Conservation (phyloP, 2,113 vertebrate species). For the Oplegnathus fasciatus region DNA sequence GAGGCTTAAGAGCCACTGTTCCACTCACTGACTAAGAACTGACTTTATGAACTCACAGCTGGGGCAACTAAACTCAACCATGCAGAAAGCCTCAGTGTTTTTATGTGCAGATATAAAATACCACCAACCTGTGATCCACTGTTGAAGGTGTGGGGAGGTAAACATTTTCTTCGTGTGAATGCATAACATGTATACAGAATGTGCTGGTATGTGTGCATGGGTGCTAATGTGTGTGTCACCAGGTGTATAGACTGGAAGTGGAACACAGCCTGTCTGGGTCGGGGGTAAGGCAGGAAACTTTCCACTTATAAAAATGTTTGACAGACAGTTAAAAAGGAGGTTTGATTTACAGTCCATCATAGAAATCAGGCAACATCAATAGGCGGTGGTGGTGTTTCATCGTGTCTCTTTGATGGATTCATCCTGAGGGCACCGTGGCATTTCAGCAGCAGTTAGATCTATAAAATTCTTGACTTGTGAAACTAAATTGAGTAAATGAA, state of each 20-base stretch:
- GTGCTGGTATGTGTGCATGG: not conserved
- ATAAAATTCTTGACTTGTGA: constrained; percentile 7
- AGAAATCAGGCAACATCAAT: constrained; percentile 40
- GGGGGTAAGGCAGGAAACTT: constrained; percentile 21
- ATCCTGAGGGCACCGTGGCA: constrained; percentile 36
- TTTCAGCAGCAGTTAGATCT: constrained; percentile 44
- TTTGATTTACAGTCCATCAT: constrained; percentile 62
- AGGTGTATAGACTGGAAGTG: constrained; percentile 24
- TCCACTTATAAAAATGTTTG: constrained; percentile 45
- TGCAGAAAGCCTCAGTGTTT: not conserved
- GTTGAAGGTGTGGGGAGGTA: not conserved
- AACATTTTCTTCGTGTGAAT: not conserved
- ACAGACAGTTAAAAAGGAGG: constrained; percentile 53
- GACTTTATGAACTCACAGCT: not conserved
- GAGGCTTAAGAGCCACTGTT: too few species aligned
- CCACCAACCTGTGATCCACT: not conserved
- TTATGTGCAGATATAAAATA: not conserved
- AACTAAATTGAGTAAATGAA: constrained; percentile 34
- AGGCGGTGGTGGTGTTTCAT: constrained; percentile 56
- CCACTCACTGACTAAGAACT: too few species aligned
- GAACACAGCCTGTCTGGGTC: not conserved
- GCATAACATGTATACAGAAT: not conserved
- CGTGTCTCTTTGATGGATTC: constrained; percentile 48
- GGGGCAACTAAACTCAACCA: not conserved
- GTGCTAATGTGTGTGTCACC: constrained; percentile 5